Evolutionary conservation across 2,888 invertebrate species (phyloP), one percentile per base, ranked within the genome.

Genomic region (Cyaniris semiargus): DNA sequence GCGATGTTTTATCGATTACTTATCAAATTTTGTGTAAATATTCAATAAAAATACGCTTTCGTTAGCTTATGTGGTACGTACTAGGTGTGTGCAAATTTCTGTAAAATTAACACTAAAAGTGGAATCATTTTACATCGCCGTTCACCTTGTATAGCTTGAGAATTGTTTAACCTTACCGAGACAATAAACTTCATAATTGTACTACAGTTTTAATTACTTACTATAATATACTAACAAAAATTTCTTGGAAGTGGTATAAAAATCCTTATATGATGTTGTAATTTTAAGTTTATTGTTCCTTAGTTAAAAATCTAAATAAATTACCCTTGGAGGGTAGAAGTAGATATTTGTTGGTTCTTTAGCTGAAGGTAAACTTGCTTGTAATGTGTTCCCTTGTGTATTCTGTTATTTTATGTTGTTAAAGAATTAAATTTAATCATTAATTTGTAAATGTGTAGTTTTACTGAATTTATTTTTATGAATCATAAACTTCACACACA

Each of bases 31-130:
- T n/a, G 27, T 75, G 56, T 48, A n/a, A 31, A 56, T n/a, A 75
- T n/a, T 66, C 4, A 75, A 31, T 56, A 56, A 15, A 56, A 31
- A 13, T 23, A n/a, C 15, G 27, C 13, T 56, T 56, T 75, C 8
- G 3, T 31, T 53, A 56, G 75, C 84, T 86, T n/a, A n/a, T n/a
- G n/a, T n/a, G 18, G n/a, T 34, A 53, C 75, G 83, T 86, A n/a
- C n/a, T n/a, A n/a, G 86, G 10, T 13, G 13, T 66, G 13, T 66
- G 27, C 3, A 7, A 27, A 6, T 27, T 15, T 66, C 23, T 31
- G 13, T 18, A 27, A 66, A 66, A 66, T 66, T 27, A 66, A 27
- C 66, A 44, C 27, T 13, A 7, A 70, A 34, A n/a, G 7, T 70
- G n/a, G 13, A 31, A 72, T 5, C 38, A 74, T 21, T 74, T 27